Percentiles rank a stretch among this genome's conserved stretches.
phyloP scores from a whole-genome alignment of 2,113 vertebrate species.

The Terrapene triunguis region DNA sequence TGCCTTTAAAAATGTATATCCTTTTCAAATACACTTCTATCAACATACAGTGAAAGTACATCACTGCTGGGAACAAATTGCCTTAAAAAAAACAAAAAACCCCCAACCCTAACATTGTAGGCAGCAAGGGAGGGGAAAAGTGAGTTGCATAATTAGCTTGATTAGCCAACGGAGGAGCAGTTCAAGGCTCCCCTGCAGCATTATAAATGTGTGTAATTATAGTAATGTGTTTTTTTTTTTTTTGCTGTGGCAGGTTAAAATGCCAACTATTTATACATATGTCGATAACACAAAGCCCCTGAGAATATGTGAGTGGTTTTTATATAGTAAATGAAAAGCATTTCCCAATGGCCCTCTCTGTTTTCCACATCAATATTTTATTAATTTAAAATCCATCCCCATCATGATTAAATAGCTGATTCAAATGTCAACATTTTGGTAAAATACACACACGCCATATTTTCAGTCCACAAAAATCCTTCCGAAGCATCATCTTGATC shows the following conservation, averaged over 20 bases:
- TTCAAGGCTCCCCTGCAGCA: not conserved
- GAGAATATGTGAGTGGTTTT: not conserved
- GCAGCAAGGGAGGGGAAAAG: not conserved
- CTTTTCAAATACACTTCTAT: not conserved
- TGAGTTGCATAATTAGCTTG: not conserved
- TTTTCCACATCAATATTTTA: slow-evolving; percentile 57
- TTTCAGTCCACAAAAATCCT: not conserved
- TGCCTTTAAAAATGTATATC: not conserved
- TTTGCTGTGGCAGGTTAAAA: slow-evolving; percentile 20
- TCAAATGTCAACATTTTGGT: not conserved
- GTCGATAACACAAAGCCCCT: not conserved
- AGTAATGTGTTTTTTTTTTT: not conserved
- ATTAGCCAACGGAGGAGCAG: not conserved
- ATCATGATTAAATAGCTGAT: slow-evolving; percentile 13
- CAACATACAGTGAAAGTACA: not conserved
- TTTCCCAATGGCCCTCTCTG: slow-evolving; percentile 7
- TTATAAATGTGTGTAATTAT: not conserved
- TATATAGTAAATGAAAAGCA: not conserved
- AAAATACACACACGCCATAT: slow-evolving; percentile 16
- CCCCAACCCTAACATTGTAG: not conserved
- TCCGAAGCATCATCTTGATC: not conserved
- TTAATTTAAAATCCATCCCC: not conserved
- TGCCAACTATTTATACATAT: slow-evolving; percentile 36
- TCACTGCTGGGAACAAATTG: not conserved
- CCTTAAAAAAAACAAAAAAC: not conserved